Evolutionary conservation across 1,140 invertebrate species (phyloP), one percentile per base, ranked within the genome.

Genomic region (Eumaeus atala): DNA sequence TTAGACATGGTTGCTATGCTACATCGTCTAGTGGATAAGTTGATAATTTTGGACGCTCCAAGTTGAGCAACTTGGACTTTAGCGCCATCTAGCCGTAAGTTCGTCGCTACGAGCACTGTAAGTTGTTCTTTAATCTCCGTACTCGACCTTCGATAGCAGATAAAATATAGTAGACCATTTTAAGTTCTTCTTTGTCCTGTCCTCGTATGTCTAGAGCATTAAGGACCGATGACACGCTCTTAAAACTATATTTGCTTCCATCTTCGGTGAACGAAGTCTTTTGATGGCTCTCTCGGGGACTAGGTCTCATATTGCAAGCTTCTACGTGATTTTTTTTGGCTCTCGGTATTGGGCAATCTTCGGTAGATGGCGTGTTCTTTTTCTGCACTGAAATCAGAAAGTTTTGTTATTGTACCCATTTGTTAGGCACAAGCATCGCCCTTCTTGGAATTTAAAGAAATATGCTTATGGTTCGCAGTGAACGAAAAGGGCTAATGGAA

Each of bases 281-380:
- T 6, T 28, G 21, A 28, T 28, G 6, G 2, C 21, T 28, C 1
- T 61, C 51, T 6, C 59, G 54, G 9, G 60, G 67, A 16, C 76
- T 84, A 0, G 76, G 77, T 44, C 74, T 84, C 77, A 81, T 84
- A 0, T 75, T 84, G 51, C 69, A 7, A n/a, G 71, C 74, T 64
- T 80, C 71, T 0, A 49, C 58, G 56, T 60, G 11, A 51, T n/a
- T 0, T 51, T 61, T 1, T 49, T 10, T 18, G 34, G 18, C 8
- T 61, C n/a, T n/a, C n/a, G n/a, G n/a, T n/a, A 58, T 37, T 54
- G 57, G 6, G 48, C n/a, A 44, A 9, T 56, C 55, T 3, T 66
- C 58, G 49, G 28, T 57, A 67, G 73, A 53, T 69, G 61, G 53
- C 67, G 63, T 38, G 59, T 67, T 11, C 5, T 66, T 62, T 54